phyloP scores from a whole-genome alignment of 64 coral and sea anemone genomes.

The Pachyseris speciosa region DNA sequence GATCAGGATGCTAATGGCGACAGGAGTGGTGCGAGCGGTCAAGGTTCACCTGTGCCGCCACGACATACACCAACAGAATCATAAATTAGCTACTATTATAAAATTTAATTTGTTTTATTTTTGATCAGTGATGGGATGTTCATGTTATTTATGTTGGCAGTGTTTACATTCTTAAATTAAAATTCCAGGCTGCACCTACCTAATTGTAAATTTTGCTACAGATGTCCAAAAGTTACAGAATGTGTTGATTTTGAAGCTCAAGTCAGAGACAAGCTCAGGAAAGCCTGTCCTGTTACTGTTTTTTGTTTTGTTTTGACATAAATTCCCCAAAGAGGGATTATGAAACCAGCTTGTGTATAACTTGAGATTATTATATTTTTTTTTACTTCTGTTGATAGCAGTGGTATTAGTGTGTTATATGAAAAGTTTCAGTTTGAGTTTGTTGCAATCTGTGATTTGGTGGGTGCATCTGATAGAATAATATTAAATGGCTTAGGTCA shows the following conservation, averaged over 20 bases:
- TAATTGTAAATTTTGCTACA: background rate
- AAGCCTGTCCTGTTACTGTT: no score
- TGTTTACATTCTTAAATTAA: conserved; percentile 27
- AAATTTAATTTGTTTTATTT: conserved; percentile 47
- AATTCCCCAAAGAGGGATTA: background rate
- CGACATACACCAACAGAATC: conserved; percentile 46
- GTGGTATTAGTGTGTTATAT: background rate
- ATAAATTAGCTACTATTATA: conserved; percentile 29
- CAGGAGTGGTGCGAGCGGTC: conserved; percentile 77
- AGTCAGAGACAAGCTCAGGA: background rate
- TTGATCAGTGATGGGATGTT: conserved; percentile 18
- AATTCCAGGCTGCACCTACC: background rate
- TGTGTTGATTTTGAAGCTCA: background rate
- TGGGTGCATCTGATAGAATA: background rate
- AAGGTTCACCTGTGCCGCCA: conserved; percentile 74
- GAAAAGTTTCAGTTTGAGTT: background rate
- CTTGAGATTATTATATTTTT: background rate
- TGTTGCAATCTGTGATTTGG: background rate
- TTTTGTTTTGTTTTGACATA: background rate
- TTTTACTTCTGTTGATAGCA: background rate
- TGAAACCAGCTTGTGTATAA: background rate
- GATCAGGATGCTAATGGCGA: conserved; percentile 89
- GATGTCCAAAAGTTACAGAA: background rate
- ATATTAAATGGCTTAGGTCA: background rate
- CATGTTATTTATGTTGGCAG: background rate